Evolutionary conservation across 2,113 vertebrate species (phyloP).

Genomic region (Mus pahari): DNA sequence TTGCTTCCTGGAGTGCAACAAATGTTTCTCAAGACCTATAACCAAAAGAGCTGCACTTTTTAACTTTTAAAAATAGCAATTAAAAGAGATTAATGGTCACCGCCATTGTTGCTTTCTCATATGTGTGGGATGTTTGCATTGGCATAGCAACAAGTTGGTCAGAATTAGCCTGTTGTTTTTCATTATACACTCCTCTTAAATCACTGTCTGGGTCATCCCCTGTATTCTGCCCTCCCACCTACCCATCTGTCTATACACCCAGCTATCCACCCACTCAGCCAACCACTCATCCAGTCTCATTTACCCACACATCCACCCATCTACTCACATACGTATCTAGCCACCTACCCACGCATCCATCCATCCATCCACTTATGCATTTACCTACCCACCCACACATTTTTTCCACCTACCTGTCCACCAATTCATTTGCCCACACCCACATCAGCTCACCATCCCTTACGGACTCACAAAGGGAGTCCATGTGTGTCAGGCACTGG

Average conservation of each 20-base stretch:
- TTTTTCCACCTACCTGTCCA: rapidly evolving
- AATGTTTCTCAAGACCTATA: background rate
- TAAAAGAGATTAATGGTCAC: background rate
- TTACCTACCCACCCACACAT: background rate
- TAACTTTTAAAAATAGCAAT: slow-evolving; percentile 48
- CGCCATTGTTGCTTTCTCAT: background rate
- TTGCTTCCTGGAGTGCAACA: slow-evolving; percentile 45
- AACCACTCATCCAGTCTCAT: too few relatives aligned
- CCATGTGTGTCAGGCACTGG: background rate
- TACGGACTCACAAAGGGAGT: background rate
- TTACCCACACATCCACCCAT: background rate
- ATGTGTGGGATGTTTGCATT: background rate
- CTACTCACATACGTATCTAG: background rate
- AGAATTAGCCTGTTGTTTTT: background rate
- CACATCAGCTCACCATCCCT: background rate
- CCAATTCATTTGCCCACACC: background rate
- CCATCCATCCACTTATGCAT: background rate
- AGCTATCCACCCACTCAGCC: too few relatives aligned
- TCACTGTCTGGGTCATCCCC: background rate
- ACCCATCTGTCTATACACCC: too few relatives aligned
- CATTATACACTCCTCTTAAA: background rate
- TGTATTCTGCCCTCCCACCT: too few relatives aligned
- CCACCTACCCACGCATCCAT: background rate
- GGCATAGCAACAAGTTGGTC: background rate
- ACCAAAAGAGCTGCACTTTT: background rate